Evolutionary conservation across 2,113 vertebrate species (phyloP), one percentile per base, ranked within the genome.

Genomic region (Gavialis gangeticus): DNA sequence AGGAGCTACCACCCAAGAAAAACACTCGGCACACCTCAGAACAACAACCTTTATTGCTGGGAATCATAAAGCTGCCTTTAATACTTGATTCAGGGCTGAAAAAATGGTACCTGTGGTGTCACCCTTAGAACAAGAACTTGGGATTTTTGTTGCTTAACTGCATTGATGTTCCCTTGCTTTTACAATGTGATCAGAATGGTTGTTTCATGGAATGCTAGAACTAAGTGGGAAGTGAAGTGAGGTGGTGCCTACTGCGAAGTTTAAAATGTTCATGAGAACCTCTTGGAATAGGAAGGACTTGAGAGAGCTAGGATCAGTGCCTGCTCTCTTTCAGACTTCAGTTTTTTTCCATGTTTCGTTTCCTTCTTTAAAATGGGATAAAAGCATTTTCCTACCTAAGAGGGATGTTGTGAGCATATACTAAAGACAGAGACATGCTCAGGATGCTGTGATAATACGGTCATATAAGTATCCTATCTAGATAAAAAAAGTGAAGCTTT

Each of bases 81-180:
- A 67, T 19, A 67, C 16, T 34, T 34, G 8, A 7, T 0, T 1
- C 22, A 27, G 34, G 25, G 58, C 60, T 71, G 16, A 14, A 66
- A 34, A 64, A 73, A 6, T 0, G 2, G 67, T 58, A 60, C 12
- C 10, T 78, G 30, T 46, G 2, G 3, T 1, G 0, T 55, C 55
- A 80, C 27, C 7, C 37, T 6, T 10, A 25, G 11, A 79, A 75
- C 46, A 59, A 30, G 75, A 2, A 22, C 56, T 84, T 28, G 8
- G 73, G 27, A 37, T 93, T 63, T 78, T 85, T 76, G 28, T 54
- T 63, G 75, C 37, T 76, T 67, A 76, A 54, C 15, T 46, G 46
- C 9, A 7, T 9, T 67, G 62, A 1, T 82, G 27, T 78, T 88
- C 85, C 64, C 63, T 60, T 3, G 4, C 10, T 54, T 85, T 93